These are phyloP conservation scores for Brenthis daphne DNA, from an alignment of 2,888 invertebrate genomes.

Conservation along the genomic window DNA sequence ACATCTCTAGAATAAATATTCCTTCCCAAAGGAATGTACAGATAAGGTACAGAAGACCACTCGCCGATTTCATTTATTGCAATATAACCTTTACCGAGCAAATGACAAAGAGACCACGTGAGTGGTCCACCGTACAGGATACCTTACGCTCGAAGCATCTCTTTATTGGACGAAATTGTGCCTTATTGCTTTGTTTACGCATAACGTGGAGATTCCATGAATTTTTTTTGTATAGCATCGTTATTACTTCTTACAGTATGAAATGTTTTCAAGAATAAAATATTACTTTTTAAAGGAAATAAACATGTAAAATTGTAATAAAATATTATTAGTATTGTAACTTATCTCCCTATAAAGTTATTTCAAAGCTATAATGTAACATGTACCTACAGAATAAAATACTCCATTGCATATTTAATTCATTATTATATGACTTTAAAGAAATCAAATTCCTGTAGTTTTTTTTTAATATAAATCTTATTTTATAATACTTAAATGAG, in stretches of 20 bases:
- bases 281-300: neutral
- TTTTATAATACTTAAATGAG: too few relatives aligned
- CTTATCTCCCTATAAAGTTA: too few relatives aligned
- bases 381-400: too few relatives aligned
- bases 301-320: neutral
- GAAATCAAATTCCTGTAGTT: too few relatives aligned
- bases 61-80: conserved; percentile 44
- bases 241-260: conserved; percentile 26
- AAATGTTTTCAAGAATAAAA: conserved; percentile 2
- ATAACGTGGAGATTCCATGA: conserved; percentile 54
- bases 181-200: conserved; percentile 70
- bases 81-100: conserved; percentile 21
- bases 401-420: too few relatives aligned
- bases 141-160: conserved; percentile 62
- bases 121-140: conserved; percentile 31
- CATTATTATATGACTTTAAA: too few relatives aligned
- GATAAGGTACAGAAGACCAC: conserved; percentile 49
- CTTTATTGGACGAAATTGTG: conserved; percentile 72
- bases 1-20: conserved; percentile 74
- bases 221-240: conserved; percentile 31
- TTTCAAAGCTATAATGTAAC: too few relatives aligned
- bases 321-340: too few relatives aligned
- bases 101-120: conserved; percentile 19
- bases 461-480: too few relatives aligned
- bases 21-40: conserved; percentile 60